These are phyloP conservation scores for Pectinophora gossypiella DNA, from an alignment of 1,140 invertebrate genomes.

Conservation along the genomic window DNA sequence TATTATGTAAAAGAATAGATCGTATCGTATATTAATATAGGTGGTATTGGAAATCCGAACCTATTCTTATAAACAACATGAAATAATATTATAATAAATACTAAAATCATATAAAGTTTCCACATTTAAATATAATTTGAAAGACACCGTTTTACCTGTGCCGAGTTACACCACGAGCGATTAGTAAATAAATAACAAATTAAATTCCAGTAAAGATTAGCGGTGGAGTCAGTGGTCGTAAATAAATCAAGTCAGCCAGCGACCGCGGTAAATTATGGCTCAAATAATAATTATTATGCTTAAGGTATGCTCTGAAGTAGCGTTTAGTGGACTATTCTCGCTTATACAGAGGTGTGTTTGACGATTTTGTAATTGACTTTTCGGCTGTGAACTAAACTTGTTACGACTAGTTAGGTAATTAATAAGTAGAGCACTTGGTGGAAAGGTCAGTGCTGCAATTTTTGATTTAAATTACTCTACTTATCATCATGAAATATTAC, in stretches of 20 bases:
- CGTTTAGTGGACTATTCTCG: neutral
- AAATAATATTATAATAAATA: too few relatives aligned
- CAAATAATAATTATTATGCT: slow-evolving; percentile 61
- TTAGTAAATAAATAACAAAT: slow-evolving; percentile 66
- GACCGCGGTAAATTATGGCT: slow-evolving; percentile 49
- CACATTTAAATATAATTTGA: too few relatives aligned
- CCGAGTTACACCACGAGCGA: slow-evolving; percentile 31
- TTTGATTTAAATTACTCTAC: too few relatives aligned
- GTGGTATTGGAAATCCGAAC: too few relatives aligned
- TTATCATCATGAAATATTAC: too few relatives aligned
- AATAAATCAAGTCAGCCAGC: slow-evolving; percentile 50
- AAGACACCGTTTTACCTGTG: too few relatives aligned
- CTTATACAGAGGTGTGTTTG: neutral
- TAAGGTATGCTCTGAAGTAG: slow-evolving; percentile 5
- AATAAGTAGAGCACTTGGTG: too few relatives aligned
- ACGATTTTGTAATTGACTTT: neutral
- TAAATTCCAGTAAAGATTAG: slow-evolving; percentile 65
- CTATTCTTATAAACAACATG: too few relatives aligned
- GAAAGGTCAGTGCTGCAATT: too few relatives aligned
- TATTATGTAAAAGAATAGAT: too few relatives aligned
- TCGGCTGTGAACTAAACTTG: neutral
- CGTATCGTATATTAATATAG: too few relatives aligned
- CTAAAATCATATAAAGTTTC: too few relatives aligned
- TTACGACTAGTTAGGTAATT: neutral
- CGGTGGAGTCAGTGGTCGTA: slow-evolving; percentile 41